Evolutionary conservation across 1,140 invertebrate genomes (phyloP).

Genomic region (Cotesia typhae): DNA sequence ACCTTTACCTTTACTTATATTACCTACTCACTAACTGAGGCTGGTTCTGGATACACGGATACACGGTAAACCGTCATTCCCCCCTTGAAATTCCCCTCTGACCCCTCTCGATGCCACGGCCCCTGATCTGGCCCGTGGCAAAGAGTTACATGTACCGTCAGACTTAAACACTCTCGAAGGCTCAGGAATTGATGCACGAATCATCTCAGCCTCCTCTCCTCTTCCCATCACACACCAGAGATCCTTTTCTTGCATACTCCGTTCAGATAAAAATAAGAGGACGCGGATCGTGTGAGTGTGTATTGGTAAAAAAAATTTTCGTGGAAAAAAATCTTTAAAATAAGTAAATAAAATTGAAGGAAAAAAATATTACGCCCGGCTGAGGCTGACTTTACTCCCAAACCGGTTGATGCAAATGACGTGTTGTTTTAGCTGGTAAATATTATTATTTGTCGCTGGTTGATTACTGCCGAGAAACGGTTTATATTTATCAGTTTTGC

Average conservation of each 20-base stretch:
- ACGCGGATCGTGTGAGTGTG: background rate
- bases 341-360: background rate
- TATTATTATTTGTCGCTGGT: slow-evolving; percentile 10
- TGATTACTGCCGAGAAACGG: background rate
- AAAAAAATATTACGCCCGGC: slow-evolving; percentile 11
- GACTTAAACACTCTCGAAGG: slow-evolving; percentile 12
- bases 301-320: background rate
- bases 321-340: background rate
- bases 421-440: slow-evolving; percentile 14
- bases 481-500: background rate
- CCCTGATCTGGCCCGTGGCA: background rate
- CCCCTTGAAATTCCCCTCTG: no score
- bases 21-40: no score
- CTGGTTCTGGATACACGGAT: background rate
- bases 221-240: background rate
- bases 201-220: background rate
- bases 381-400: no score
- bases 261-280: no score
- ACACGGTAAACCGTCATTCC: no score
- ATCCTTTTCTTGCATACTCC: background rate
- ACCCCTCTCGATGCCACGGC: background rate
- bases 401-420: slow-evolving; percentile 34
- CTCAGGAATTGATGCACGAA: slow-evolving; percentile 8
- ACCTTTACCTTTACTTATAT: background rate
- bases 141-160: no score